A percentile compares a stretch with the other conserved stretches of the same genome.
These are phyloP conservation scores for Argya squamiceps DNA, from an alignment of 2,797 vertebrate genomes.

Conservation along the genomic window DNA sequence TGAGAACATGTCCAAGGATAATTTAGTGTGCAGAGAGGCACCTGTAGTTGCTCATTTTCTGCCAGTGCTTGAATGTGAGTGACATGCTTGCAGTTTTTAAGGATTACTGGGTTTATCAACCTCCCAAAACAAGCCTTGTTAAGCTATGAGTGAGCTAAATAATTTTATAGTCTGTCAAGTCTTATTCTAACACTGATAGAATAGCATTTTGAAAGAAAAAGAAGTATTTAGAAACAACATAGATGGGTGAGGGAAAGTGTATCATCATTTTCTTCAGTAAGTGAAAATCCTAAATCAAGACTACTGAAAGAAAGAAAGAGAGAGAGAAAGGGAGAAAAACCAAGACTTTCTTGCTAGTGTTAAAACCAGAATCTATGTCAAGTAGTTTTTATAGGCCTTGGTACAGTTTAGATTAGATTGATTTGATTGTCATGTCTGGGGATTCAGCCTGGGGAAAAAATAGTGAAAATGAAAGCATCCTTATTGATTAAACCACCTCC, in stretches of 20 bases:
- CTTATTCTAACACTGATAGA: background rate
- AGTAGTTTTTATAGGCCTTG: slow-evolving; percentile 32
- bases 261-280: background rate
- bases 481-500: slow-evolving; percentile 56
- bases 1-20: background rate
- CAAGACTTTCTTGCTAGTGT: background rate
- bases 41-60: background rate
- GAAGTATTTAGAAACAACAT: background rate
- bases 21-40: background rate
- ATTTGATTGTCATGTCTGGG: slow-evolving; percentile 65
- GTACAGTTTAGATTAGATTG: slow-evolving; percentile 38
- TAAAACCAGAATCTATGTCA: slow-evolving; percentile 14
- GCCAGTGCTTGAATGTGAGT: background rate
- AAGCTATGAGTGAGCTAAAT: background rate
- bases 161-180: background rate
- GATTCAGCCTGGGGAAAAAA: slow-evolving; percentile 53
- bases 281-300: background rate
- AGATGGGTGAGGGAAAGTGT: background rate
- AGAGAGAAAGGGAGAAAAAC: background rate
- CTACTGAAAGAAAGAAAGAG: background rate
- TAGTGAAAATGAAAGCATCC: slow-evolving; percentile 45
- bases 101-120: background rate
- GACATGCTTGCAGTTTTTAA: background rate
- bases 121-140: background rate
- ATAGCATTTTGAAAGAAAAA: background rate